phyloP scores from a whole-genome alignment of 37 sponge, comb jelly and placozoan genomes.

The Cliona cf. orientalis region DNA sequence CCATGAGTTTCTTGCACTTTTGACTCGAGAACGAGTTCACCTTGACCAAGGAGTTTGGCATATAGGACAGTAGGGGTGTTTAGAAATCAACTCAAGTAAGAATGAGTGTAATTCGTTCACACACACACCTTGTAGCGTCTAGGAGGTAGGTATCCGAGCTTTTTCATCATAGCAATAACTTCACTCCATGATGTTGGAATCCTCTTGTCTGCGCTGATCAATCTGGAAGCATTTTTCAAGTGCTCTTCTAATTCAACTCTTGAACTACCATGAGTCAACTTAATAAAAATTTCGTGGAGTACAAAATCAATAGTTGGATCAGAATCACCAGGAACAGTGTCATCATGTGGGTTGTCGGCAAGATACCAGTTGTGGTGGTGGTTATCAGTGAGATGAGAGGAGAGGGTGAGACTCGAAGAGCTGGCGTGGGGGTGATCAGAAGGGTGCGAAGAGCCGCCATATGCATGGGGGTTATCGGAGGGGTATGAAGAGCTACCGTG shows the following conservation, averaged over 20 bases:
- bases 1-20: neutral
- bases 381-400: neutral
- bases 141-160: neutral
- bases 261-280: neutral
- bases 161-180: neutral
- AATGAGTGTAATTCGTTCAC: neutral
- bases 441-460: no score
- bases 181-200: no score
- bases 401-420: neutral
- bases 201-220: no score
- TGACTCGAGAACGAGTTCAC: conserved; percentile 8
- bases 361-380: no score
- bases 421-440: no score
- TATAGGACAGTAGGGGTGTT: no score
- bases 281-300: neutral
- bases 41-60: no score
- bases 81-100: neutral
- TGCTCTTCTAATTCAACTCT: neutral
- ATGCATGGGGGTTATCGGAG: no score
- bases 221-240: neutral
- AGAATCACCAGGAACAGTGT: neutral
- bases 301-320: neutral
- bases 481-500: no score
- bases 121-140: neutral
- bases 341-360: no score